Base-by-base conservation (phyloP, 1,140 invertebrate genomes). In the Polypedilum vanderplanki region DNA sequence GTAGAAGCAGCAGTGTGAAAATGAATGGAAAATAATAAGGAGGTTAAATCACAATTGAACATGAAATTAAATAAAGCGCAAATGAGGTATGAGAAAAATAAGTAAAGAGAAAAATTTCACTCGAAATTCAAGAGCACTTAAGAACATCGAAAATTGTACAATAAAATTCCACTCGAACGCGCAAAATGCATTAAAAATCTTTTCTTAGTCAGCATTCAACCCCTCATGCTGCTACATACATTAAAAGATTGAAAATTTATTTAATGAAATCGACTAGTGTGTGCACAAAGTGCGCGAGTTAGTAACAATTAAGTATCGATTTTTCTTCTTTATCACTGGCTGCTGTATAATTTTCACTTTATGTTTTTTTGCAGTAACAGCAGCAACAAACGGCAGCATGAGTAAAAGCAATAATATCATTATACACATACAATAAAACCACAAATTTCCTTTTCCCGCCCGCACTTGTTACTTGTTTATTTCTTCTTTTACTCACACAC, bases 231-330 rank as follows among this genome's bases (percentile, higher is more conserved):
- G 9, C 8, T 46, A 46, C 2, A 12, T 12, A 1, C 46, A 46
- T 10, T 15, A 46, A 46, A 46, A 15, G 15, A 57, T 57, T 12
- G 24, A 33, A 33, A 33, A n/a, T 57, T 57, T n/a, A 57, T 57
- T 57, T 57, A 57, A 57, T 57, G 46, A 57, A 57, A n/a, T 1
- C 12, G 3, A 57, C 46, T 57, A 57, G 46, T 57, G 46, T 57
- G 46, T 57, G 46, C 15, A n/a, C 46, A 57, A n/a, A n/a, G 24
- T 33, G 24, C 24, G 24, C 24, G 24, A 33, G 24, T 33, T 33
- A 22, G 65, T 9, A 70, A 10, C 65, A 70, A 70, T 70, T 70
- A 70, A 70, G 65, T 70, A 70, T 70, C 18, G 65, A 70, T 70
- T 70, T 70, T 70, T 33, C 20, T 70, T 18, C 18, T 22, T 70